These are phyloP conservation scores for Pocillopora meandrina DNA, from an alignment of 92 coral and sea anemone genomes.

Conservation along the genomic window DNA sequence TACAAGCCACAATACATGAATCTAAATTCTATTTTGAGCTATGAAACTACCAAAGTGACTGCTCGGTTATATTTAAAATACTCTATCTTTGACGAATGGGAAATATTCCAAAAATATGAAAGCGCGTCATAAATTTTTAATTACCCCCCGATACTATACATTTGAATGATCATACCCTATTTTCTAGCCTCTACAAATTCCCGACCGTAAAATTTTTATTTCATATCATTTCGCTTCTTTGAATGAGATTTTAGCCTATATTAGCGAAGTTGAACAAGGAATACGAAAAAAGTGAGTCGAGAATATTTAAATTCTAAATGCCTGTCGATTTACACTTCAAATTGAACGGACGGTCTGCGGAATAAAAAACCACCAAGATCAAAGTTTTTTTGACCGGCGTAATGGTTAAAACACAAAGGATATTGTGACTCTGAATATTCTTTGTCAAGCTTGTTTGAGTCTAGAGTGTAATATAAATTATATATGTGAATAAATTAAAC, in stretches of 20 bases:
- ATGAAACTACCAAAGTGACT: not conserved
- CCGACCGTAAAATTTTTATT: not conserved
- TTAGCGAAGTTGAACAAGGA: slow-evolving; percentile 29
- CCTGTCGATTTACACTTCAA: not conserved
- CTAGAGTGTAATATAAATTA: no score
- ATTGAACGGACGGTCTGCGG: no score
- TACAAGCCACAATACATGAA: not conserved
- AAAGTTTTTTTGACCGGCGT: no score
- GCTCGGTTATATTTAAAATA: not conserved
- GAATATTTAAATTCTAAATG: not conserved
- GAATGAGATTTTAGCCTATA: not conserved
- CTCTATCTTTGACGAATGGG: not conserved
- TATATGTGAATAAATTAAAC: no score
- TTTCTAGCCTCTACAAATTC: no score
- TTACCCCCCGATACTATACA: not conserved
- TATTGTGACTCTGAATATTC: no score
- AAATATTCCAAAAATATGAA: slow-evolving; percentile 4
- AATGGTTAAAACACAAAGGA: no score
- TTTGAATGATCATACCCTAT: not conserved
- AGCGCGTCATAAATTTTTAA: slow-evolving; percentile 12
- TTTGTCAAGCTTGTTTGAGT: no score
- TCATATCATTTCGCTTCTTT: not conserved
- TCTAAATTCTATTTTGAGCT: not conserved
- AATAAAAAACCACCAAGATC: no score
- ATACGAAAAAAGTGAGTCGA: slow-evolving; percentile 1